Evolutionary conservation across 2,797 vertebrate species (phyloP), one percentile per base, ranked within the genome.

Genomic region (Acanthopagrus latus): DNA sequence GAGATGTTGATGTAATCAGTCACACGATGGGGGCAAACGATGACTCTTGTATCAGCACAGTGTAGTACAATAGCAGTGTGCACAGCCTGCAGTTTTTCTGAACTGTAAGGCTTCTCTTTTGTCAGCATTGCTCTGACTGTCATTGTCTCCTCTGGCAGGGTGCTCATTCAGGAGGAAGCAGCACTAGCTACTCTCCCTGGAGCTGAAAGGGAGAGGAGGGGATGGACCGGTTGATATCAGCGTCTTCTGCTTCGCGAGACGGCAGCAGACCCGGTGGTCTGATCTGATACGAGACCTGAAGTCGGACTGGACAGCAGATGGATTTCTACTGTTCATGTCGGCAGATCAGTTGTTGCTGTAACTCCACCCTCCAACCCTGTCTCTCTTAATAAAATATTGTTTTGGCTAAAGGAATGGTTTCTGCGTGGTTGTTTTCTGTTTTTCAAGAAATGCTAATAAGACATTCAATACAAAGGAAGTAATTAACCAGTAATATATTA

Each of bases 131-230:
- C 29, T 75, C 65, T 89, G 57, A 90, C 75, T 64, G 44, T 81
- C 51, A 38, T 77, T 88, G 64, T 90, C 51, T 83, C 51, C 29
- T 74, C 55, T 67, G 8, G 38, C 92, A 95, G 95, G 95, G 80
- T 96, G 95, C 91, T 96, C 95, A 74, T 95, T 96, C 90, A 94
- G 95, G 89, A 95, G 95, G 91, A 96, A 96, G 95, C 95, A 96
- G 92, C 95, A 96, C 86, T 96, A 95, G 90, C 84, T 87, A 76
- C 68, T 83, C 71, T 90, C 74, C 76, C 71, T 33, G 70, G 79
- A 84, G 86, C 86, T 88, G 86, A 86, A 77, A 62, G 81, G 67
- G 93, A 91, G 89, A 93, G 91, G 79, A 88, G 76, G 90, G 90
- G 86, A 88, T 90, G 93, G 90, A 94, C 86, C 58, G 83, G 93